Base-by-base conservation (phyloP, 2,113 vertebrate species). In the Dissostichus mawsoni region DNA sequence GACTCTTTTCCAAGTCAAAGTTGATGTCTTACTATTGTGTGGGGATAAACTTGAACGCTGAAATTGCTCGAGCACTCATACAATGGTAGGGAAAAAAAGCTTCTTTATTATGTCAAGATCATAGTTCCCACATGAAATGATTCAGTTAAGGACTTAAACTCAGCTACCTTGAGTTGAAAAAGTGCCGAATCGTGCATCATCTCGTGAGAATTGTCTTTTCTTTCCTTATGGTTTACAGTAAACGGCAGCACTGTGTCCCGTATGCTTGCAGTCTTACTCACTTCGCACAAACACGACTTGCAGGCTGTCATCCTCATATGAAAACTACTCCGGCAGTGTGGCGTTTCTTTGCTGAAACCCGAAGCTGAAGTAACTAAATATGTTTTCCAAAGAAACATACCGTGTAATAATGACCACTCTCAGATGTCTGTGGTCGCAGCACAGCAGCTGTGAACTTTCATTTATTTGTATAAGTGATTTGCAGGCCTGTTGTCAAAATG, bases 391-490 rank as follows among this genome's bases (percentile, higher is more conserved):
- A 90, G 90, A 90, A 70, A 69, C 74, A 47, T 82, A 17, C 44
- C 20, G 70, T 80, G 58, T 70, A 44, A 62, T 53, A 70, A 69
- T 59, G 78, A 87, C 82, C 86, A 87, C 76, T 86, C 7, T 66
- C 58, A 50, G 61, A 59, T 11, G 69, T 50, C 74, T 69, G 80
- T 48, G 47, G 16, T 76, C 58, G 3, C 69, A 61, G 81, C 67
- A 51, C 6, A 78, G 29, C 25, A 47, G 89, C 89, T 82, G 83
- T 83, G 78, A 68, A 56, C 41, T 74, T 50, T 90, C 88, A 92
- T 91, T 90, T 91, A 91, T 94, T 87, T 74, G 81, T 83, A 6
- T 45, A 85, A 80, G 82, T 85, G 79, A 85, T 75, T 78, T 84
- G 68, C 65, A 78, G 83, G 68, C 61, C 56, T 81, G 74, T 79